Evolutionary conservation across 2,113 vertebrate genomes (phyloP).

Genomic region (Monopterus albus): DNA sequence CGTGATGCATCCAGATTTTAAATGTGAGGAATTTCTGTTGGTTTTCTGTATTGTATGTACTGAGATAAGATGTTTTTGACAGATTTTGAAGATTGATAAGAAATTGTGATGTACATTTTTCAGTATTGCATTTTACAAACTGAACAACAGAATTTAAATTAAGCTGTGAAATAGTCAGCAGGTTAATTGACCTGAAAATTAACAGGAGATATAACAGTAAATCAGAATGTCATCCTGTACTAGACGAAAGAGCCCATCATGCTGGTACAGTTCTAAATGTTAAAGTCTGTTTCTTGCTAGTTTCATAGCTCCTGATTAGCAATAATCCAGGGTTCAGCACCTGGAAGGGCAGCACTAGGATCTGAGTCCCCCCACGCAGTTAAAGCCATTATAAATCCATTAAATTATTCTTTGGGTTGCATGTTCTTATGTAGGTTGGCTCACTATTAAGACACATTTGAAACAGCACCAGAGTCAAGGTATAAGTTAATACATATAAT

Average conservation of each 20-base stretch:
- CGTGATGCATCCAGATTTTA: not conserved
- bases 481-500: conserved; percentile 27
- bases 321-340: conserved; percentile 70
- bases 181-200: no score
- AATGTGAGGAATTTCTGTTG: not conserved
- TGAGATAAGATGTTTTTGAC: no score
- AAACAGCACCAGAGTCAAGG: conserved; percentile 42
- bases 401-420: conserved; percentile 60
- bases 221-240: no score
- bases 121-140: no score
- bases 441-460: conserved; percentile 25
- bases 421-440: conserved; percentile 35
- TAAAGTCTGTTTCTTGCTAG: conserved; percentile 41
- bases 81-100: no score
- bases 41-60: no score
- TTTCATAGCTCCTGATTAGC: conserved; percentile 63
- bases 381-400: conserved; percentile 65
- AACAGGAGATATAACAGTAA: no score
- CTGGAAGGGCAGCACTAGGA: conserved; percentile 65
- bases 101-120: no score
- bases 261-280: conserved; percentile 15
- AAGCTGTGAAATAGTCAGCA: no score
- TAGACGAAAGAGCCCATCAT: not conserved
- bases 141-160: no score
- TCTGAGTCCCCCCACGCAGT: conserved; percentile 45